Evolutionary conservation across 2,113 vertebrate species (phyloP), one percentile per base, ranked within the genome.

Genomic region (Callaeas wilsoni): DNA sequence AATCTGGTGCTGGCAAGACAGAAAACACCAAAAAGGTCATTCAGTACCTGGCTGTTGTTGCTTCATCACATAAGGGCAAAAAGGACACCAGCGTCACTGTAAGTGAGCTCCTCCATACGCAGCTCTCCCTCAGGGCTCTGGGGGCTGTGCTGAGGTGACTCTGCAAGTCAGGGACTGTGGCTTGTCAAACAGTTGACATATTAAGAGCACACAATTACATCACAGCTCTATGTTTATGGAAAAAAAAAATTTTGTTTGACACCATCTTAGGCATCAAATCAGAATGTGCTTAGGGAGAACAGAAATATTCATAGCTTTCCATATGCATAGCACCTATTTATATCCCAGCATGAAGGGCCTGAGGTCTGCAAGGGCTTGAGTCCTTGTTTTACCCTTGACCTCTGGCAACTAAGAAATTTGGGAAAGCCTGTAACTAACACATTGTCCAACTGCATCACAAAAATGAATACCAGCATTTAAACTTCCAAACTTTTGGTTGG

Each of bases 1-100:
- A 99, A 97, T 99, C 99, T 39, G 99, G 99, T 33, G 99, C 99
- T 15, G 99, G 99, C 70, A 99, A 99, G 96, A 99, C 99, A 2
- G 99, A 99, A 93, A 99, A 99, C 85, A 99, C 99, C 71, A 99
- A 99, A 96, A 99, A 99, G 92, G 99, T 99, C 88, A 99, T 99
- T 97, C 99, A 99, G 97, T 99, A 99, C 96, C 97, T 99, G 98
- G 99, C 99, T 49, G 98, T 99, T 78, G 99, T 99, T 53, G 99
- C 99, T 84, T 99, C 99, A 35, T 99, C 99, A 16, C 99, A 99
- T 91, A 99, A 99, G 97, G 99, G 99, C 97, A 99, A 99, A 95
- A 99, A 99, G 96, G 99, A 99, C 96, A 98, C 97, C 59, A 99
- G 97, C 84, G 98, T 99, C 98, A 98, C 98, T 96, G 98, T 99